Evolutionary conservation across 2,797 vertebrate species (phyloP), one percentile per base, ranked within the genome.

Genomic region (Myripristis jacobus): DNA sequence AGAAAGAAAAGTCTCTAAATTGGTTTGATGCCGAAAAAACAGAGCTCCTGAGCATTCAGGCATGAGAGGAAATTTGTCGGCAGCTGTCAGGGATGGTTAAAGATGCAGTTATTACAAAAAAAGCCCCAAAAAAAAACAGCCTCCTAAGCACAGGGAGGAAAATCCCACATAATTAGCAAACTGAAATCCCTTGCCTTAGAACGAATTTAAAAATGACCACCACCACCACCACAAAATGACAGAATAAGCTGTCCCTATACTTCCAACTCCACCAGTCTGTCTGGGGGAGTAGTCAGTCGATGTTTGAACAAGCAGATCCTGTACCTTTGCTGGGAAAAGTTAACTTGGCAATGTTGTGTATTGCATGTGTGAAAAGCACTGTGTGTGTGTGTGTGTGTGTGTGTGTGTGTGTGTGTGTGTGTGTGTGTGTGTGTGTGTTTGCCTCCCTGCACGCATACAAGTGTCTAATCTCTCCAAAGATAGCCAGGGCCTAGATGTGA

Each of bases 91-190:
- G 38, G 63, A 80, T 75, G 51, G 77, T 86, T 86, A 70, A 70
- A 80, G 77, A 73, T 66, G 46, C 57, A 43, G 38, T 63, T 79
- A 76, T 72, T 77, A 70, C 73, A 29, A 29, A 29, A n/a, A n/a
- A 82, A 67, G n/a, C n/a, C n/a, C n/a, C n/a, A n/a, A n/a, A n/a
- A n/a, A n/a, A 77, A 70, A 70, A 76, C 67, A 73, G 61, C 36
- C 11, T 38, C 36, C 36, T 38, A 13, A 38, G 36, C 66, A 62
- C 71, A 82, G 69, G 60, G 56, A 66, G 67, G 48, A 79, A 79
- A 79, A 78, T 77, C 62, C 71, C 27, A 66, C 68, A 87, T 91
- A 88, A 90, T 86, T 85, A 86, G 74, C 71, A 64, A 79, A 81
- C 51, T 77, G 72, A 84, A 85, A 80, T 75, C 47, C 72, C 79